These are phyloP conservation scores for Musca domestica DNA, from an alignment of 1,140 invertebrate species.

Conservation along the genomic window DNA sequence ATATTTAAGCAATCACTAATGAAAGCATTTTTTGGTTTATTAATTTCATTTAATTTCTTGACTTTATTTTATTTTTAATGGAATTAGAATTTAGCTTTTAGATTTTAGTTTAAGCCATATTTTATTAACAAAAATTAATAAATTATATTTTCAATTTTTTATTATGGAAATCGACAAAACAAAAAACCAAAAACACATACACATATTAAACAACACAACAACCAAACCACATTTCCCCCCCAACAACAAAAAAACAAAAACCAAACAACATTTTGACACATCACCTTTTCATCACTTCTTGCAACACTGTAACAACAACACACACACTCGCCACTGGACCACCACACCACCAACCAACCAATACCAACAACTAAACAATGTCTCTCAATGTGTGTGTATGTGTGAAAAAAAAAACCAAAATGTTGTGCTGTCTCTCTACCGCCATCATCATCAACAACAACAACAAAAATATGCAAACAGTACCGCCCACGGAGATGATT, in stretches of 20 bases:
- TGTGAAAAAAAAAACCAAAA: conserved; percentile 8
- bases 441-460: neutral
- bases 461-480: conserved; percentile 30
- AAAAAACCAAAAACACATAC: too few relatives aligned
- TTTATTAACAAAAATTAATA: neutral
- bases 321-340: neutral
- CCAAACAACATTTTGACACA: too few relatives aligned
- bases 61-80: conserved; percentile 9
- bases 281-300: neutral
- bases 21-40: conserved; percentile 30
- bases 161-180: neutral
- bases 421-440: neutral
- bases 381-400: neutral
- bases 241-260: too few relatives aligned
- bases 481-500: conserved; percentile 50
- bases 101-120: neutral
- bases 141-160: conserved; percentile 4
- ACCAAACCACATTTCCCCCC: too few relatives aligned
- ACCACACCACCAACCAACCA: neutral
- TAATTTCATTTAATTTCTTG: conserved; percentile 13
- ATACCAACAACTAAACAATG: neutral
- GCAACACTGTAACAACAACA: conserved; percentile 5
- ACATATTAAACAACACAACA: too few relatives aligned
- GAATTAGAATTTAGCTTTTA: neutral
- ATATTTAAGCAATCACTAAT: conserved; percentile 33